These are phyloP conservation scores for Philonicus albiceps DNA, from an alignment of 2,888 invertebrate genomes.

Conservation along the genomic window DNA sequence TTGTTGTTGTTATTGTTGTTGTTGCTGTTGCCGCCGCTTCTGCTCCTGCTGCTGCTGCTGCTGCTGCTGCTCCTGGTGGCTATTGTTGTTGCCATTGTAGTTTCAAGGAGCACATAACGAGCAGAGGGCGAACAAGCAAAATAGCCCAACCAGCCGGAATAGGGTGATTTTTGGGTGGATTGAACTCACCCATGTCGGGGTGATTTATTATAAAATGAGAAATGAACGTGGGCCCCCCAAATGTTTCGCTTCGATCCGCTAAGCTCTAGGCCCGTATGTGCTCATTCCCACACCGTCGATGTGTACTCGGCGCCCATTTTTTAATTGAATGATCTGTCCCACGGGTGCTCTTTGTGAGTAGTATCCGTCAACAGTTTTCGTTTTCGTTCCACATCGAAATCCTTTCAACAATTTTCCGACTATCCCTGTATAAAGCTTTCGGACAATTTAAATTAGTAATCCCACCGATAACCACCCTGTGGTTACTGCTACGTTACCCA, in stretches of 20 bases:
- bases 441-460: not conserved
- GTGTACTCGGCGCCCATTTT: not conserved
- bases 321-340: constrained; percentile 35
- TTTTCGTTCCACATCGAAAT: constrained; percentile 10
- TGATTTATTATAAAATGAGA: constrained; percentile 38
- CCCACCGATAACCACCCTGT: not conserved
- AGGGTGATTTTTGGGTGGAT: constrained; percentile 40
- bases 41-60: not conserved
- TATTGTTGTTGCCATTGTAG: constrained; percentile 41
- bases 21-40: not conserved
- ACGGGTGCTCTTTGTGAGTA: not conserved
- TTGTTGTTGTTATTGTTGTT: constrained; percentile 11
- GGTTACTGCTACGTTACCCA: not conserved
- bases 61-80: constrained; percentile 30
- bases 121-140: constrained; percentile 36
- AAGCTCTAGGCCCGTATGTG: not conserved
- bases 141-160: constrained; percentile 38
- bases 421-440: not conserved
- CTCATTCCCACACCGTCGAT: not conserved
- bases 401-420: constrained; percentile 11
- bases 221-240: constrained; percentile 27
- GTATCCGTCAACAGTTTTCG: constrained; percentile 20
- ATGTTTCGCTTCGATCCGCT: not conserved
- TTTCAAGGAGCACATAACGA: constrained; percentile 43
- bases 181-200: constrained; percentile 21